Conservation (phyloP, 2,113 vertebrate species). For the Carassius carassius region DNA sequence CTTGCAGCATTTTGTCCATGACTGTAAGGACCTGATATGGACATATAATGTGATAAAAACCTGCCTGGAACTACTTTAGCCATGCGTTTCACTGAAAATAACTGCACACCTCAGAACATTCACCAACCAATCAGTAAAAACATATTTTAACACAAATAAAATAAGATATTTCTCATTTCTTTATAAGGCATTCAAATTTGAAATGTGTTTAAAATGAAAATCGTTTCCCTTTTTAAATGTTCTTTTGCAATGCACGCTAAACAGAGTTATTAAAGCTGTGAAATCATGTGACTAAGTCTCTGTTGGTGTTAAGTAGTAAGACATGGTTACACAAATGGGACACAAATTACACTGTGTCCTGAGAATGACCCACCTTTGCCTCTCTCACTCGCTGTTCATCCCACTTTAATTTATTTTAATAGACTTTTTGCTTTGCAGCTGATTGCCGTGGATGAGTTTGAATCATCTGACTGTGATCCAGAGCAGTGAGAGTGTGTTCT, state of each 20-base stretch:
- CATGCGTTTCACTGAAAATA: too few relatives aligned
- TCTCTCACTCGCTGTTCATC: constrained; percentile 8
- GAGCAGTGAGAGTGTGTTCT: background rate
- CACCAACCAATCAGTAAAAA: too few relatives aligned
- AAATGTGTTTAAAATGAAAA: too few relatives aligned
- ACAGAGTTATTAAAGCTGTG: background rate
- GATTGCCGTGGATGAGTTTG: constrained; percentile 6
- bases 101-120: too few relatives aligned
- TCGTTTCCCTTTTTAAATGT: background rate
- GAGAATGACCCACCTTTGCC: constrained; percentile 5
- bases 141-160: too few relatives aligned
- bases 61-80: too few relatives aligned
- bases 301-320: background rate
- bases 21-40: too few relatives aligned
- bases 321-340: constrained; percentile 7
- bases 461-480: background rate
- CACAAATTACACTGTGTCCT: constrained; percentile 4
- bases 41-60: too few relatives aligned
- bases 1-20: too few relatives aligned
- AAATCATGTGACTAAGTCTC: background rate
- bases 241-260: background rate
- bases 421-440: constrained; percentile 29
- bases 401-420: background rate
- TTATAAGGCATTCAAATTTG: too few relatives aligned
- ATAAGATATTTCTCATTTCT: too few relatives aligned